Conservation (phyloP, 2,888 invertebrate species). For the Syrista parreyssii region DNA sequence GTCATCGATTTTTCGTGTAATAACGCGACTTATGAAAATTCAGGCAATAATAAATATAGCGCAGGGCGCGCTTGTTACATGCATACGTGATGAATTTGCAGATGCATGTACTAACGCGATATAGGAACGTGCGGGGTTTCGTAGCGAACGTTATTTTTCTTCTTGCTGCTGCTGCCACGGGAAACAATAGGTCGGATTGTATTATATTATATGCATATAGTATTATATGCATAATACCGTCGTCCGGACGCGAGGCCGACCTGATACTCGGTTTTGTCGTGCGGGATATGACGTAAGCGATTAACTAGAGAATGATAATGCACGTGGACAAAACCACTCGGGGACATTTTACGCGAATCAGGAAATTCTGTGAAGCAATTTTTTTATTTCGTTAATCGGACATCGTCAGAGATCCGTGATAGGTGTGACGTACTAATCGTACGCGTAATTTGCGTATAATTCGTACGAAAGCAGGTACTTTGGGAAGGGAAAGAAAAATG, state of each 20-base stretch:
- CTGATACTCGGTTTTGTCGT: background rate
- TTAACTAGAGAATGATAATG: background rate
- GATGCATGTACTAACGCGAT: background rate
- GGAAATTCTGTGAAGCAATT: background rate
- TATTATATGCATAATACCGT: background rate
- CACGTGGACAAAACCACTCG: background rate
- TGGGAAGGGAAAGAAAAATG: too few relatives aligned
- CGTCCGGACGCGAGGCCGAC: background rate
- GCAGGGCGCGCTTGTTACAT: background rate
- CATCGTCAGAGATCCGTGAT: background rate
- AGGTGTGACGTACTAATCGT: background rate
- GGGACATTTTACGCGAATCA: background rate
- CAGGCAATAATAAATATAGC: too few relatives aligned
- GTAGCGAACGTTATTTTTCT: background rate
- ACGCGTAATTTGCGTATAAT: background rate
- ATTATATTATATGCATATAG: background rate
- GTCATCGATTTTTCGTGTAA: background rate
- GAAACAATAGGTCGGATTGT: background rate
- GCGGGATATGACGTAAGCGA: background rate
- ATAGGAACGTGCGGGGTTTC: background rate
- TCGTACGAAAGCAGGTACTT: background rate
- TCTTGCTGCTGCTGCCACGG: background rate
- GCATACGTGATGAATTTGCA: background rate
- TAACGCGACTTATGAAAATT: background rate
- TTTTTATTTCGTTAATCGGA: background rate